A percentile compares a stretch with the other conserved stretches of the same genome.
Conservation (phyloP, 2,113 vertebrate species). For the Thunnus maccoyii region DNA sequence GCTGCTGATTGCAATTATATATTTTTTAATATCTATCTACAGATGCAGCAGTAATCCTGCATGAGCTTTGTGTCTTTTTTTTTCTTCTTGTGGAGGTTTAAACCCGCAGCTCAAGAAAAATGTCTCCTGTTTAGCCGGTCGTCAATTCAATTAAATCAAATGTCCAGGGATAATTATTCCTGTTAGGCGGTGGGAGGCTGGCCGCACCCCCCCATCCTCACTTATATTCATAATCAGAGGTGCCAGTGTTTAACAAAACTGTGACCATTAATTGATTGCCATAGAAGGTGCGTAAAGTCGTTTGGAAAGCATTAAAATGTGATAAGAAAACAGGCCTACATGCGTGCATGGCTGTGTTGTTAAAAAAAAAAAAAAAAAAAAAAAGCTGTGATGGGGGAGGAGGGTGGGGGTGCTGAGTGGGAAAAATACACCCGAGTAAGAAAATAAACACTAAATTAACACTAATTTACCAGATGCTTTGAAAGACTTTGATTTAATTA, state of each 20-base stretch:
- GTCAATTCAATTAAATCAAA: constrained; percentile 67
- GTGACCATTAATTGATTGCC: constrained; percentile 49
- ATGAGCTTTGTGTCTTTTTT: background rate
- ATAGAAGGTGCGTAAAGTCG: constrained; percentile 32
- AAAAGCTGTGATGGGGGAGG: too few relatives aligned
- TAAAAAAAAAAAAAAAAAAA: background rate
- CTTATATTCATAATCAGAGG: constrained; percentile 60
- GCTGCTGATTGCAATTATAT: background rate
- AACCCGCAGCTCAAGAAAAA: constrained; percentile 22
- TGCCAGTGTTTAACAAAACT: constrained; percentile 58
- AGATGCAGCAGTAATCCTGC: background rate
- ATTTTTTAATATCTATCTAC: background rate
- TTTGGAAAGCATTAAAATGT: constrained; percentile 46
- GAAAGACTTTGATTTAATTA: background rate
- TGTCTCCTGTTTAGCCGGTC: constrained; percentile 46
- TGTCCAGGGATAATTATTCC: constrained; percentile 63
- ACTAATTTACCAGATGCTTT: background rate
- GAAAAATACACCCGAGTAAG: background rate
- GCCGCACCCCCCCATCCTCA: constrained; percentile 54
- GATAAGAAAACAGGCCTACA: constrained; percentile 39
- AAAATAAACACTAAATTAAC: constrained; percentile 3
- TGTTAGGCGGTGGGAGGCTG: constrained; percentile 48
- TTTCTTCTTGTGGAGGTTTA: constrained; percentile 12
- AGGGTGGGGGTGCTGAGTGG: background rate
- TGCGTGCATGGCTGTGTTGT: background rate